Evolutionary conservation across 2,113 vertebrate species (phyloP).

Genomic region (Leiothrix lutea): DNA sequence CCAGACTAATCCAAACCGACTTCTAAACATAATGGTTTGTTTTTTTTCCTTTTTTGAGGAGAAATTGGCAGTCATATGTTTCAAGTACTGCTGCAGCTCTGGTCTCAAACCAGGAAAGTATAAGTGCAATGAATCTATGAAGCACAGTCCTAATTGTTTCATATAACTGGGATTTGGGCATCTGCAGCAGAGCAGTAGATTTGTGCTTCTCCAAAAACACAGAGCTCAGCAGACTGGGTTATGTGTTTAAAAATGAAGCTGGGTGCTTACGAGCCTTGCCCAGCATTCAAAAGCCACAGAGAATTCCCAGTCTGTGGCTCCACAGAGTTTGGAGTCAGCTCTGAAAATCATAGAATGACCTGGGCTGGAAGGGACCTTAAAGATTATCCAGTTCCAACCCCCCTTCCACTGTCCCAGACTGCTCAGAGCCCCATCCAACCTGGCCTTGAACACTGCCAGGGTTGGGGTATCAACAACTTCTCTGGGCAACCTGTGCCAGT

Average conservation of each 20-base stretch:
- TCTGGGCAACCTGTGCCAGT: neutral
- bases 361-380: neutral
- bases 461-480: fast-evolving
- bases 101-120: neutral
- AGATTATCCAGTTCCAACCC: fast-evolving
- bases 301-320: neutral
- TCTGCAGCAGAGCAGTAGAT: neutral
- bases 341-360: neutral
- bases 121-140: neutral
- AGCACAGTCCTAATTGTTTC: neutral
- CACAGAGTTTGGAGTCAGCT: neutral
- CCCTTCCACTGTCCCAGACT: fast-evolving
- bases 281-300: neutral
- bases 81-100: neutral
- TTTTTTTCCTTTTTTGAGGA: neutral
- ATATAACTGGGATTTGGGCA: neutral
- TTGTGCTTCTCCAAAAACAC: neutral
- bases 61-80: neutral
- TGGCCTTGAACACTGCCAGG: neutral
- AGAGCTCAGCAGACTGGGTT: neutral
- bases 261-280: neutral
- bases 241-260: neutral
- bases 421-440: fast-evolving
- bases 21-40: neutral
- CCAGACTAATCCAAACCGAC: neutral